Conservation (phyloP, 2,797 vertebrate genomes). For the Sternarchorhynchus goeldii region DNA sequence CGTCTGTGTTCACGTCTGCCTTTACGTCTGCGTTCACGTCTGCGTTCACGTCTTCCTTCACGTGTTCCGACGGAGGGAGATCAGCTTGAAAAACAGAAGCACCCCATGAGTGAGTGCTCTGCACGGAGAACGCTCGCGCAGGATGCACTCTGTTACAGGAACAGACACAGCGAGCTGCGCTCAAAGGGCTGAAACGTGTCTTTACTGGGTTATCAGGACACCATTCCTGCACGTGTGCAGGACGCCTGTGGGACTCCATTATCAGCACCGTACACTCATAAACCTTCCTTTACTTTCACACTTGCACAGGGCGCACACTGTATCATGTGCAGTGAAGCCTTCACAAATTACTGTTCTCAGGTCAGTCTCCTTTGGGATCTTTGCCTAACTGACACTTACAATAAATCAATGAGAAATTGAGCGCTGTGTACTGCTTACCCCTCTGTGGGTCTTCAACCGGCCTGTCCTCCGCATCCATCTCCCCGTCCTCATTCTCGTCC, state of each 20-base stretch:
- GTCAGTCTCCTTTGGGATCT: too few relatives aligned
- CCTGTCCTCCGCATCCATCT: slow-evolving; percentile 76
- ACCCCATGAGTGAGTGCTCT: too few relatives aligned
- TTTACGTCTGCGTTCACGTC: slow-evolving; percentile 61
- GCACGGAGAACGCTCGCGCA: too few relatives aligned
- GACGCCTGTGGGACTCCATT: too few relatives aligned
- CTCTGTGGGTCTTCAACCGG: slow-evolving; percentile 70
- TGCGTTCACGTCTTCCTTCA: slow-evolving; percentile 64
- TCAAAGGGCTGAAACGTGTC: neutral
- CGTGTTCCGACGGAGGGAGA: slow-evolving; percentile 53
- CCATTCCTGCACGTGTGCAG: neutral
- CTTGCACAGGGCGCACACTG: too few relatives aligned
- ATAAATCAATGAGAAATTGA: too few relatives aligned
- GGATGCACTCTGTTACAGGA: neutral
- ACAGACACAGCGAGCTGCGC: too few relatives aligned
- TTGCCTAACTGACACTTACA: too few relatives aligned
- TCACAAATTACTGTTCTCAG: neutral
- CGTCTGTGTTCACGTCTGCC: slow-evolving; percentile 62
- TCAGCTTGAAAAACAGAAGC: neutral
- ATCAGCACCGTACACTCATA: too few relatives aligned
- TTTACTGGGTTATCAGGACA: slow-evolving; percentile 15
- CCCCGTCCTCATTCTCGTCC: slow-evolving; percentile 77
- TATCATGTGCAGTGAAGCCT: neutral
- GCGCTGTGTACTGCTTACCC: slow-evolving; percentile 57
- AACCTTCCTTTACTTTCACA: too few relatives aligned